Evolutionary conservation across 2,888 invertebrate genomes (phyloP).

Genomic region (Lasioglossum leucozonium): DNA sequence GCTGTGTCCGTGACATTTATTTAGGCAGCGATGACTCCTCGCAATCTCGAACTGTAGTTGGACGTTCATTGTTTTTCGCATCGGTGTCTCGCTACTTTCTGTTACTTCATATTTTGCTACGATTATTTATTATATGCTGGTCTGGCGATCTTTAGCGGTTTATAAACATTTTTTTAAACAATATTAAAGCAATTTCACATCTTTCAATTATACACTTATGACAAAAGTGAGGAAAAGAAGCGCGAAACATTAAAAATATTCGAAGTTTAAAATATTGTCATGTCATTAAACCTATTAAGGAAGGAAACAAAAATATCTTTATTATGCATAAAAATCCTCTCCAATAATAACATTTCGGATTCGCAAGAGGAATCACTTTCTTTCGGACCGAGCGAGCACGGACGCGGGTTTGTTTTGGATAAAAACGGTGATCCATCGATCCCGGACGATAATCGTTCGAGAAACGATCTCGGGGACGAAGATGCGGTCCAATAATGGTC

Average conservation of each 20-base stretch:
- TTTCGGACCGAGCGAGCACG: neutral
- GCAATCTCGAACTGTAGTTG: neutral
- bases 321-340: neutral
- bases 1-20: neutral
- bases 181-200: too few species aligned
- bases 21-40: neutral
- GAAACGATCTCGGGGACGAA: slow-evolving; percentile 1
- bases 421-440: neutral
- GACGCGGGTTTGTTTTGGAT: neutral
- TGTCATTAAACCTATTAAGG: neutral
- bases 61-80: neutral
- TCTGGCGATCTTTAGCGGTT: too few species aligned
- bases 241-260: neutral
- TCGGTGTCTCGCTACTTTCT: too few species aligned
- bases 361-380: neutral
- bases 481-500: slow-evolving; percentile 30
- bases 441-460: neutral
- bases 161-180: neutral
- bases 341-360: neutral
- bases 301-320: neutral
- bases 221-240: too few species aligned
- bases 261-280: too few species aligned
- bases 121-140: too few species aligned
- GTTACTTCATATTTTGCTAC: too few species aligned
- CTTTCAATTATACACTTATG: too few species aligned